Evolutionary conservation across 1,140 invertebrate genomes (phyloP), one percentile per base, ranked within the genome.

Genomic region (Araneus ventricosus): DNA sequence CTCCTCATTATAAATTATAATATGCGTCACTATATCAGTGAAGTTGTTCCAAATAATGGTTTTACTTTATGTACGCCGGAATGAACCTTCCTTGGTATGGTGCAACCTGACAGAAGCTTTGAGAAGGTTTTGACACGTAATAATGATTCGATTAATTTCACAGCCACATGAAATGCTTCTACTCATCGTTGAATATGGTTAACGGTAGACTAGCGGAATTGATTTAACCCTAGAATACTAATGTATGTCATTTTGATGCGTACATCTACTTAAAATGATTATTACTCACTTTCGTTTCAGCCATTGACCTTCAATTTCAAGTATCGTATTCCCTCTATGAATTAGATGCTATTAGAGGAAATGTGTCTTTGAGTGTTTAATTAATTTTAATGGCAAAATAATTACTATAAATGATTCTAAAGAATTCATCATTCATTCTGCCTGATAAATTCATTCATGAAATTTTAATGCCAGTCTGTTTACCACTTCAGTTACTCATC

Each of bases 61-160:
- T 67, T 67, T 67, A 67, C 24, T 67, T 67, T 67, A 67, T 67
- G 63, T 67, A n/a, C 3, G 7, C 27, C 27, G 14, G 63, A 67
- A 30, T 27, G n/a, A 67, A 27, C 27, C n/a, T 67, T 30, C 27
- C 63, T 67, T 30, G 63, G 20, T 67, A 67, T 27, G 27, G n/a
- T 67, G 24, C 63, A 67, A 67, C 10, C 63, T 67, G 63, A 67
- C 63, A 67, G 27, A 34, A 37, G 70, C 70, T 37, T 37, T 75
- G 30, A 75, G 70, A 30, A 75, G 70, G 70, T 75, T 75, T 75
- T 75, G 70, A 75, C 70, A 37, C 20, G 70, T 37, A 20, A 34
- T 75, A 37, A 75, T 75, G 70, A 75, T 75, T 75, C 27, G 30
- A 75, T 75, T 75, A 37, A 75, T 75, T 75, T 75, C 70, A 37